Evolutionary conservation across 1,140 invertebrate genomes (phyloP), one percentile per base, ranked within the genome.

Genomic region (Drosophila lowei): DNA sequence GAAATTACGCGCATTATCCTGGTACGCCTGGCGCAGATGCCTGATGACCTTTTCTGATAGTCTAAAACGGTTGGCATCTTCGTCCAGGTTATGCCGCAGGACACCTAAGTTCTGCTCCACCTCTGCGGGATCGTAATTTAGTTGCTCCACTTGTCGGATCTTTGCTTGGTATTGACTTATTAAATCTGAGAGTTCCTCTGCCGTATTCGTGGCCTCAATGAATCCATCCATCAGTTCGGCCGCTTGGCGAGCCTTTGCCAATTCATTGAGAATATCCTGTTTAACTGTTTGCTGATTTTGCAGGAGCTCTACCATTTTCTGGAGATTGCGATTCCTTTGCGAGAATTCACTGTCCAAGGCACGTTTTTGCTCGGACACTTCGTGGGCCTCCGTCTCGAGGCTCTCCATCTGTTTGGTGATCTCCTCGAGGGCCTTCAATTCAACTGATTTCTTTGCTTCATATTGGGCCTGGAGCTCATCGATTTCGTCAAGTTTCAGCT

Each of bases 191-290:
- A 85, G 71, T 13, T 52, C 30, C 3, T 86, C 79, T 28, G 86
- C 76, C 1, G 66, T 57, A 25, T 25, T 5, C 18, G 68, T 64
- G 1, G 77, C 76, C 0, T 57, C 52, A 3, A 85, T 62, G 15
- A 79, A 89, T 9, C 85, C 67, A 0, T 90, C 90, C 23, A 66
- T 15, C 43, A 77, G 49, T 28, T 71, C 47, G 4, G 90, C 85
- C 2, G 64, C 71, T 0, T 15, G n/a, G 0, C 75, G 59, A 7
- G 30, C 49, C 28, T 49, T 47, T n/a, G 66, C 71, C 41, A 88
- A 53, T 8, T 81, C 62, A 0, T 13, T 21, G n/a, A 65, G n/a
- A 42, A 64, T 38, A 3, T 54, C 50, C 1, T 25, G 48, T 56
- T 78, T 77, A 5, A 13, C 3, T 63, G 8, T 15, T 38, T 49